Evolutionary conservation across 2,113 vertebrate species (phyloP), one percentile per base, ranked within the genome.

Genomic region (Hippocampus zosterae): DNA sequence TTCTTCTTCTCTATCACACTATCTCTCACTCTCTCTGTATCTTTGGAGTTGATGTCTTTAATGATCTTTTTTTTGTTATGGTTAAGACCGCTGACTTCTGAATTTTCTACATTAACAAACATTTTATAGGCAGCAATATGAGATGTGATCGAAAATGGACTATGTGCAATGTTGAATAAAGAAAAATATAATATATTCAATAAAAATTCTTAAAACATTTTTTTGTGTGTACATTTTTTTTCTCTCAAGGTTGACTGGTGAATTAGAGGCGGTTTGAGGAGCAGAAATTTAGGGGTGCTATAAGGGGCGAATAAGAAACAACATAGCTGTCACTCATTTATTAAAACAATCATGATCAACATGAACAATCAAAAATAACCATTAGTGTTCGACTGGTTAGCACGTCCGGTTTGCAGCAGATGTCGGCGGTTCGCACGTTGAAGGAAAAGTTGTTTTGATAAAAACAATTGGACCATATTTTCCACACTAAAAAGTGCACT

Each of bases 111-210:
- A 90, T 93, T 89, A 87, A 92, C 90, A 92, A 92, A 91, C 85
- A 91, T 93, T 93, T 92, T 91, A 88, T 92, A 93, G 91, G 89
- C 91, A 93, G 92, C 92, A 93, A 93, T 93, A 93, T 92, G 88
- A 91, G 88, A 92, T 89, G 91, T 92, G 90, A 92, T 91, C 88
- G 89, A 91, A 86, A 91, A 92, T 90, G 90, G 90, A 92, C 90
- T 88, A 92, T 92, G 92, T 93, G 92, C 92, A 93, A 92, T 92
- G 90, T 91, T 92, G 90, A 93, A 82, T 88, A 89, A 89, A 92
- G 87, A 90, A 88, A 91, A 91, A 88, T 80, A 90, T 89, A 92
- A 91, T 92, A 91, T 92, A 92, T 93, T 89, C 80, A 91, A 92
- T 91, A 91, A 91, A 91, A 91, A 88, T 77, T 81, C 82, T 76